phyloP scores from a whole-genome alignment of 2,113 vertebrate species.

The Proteles cristata region DNA sequence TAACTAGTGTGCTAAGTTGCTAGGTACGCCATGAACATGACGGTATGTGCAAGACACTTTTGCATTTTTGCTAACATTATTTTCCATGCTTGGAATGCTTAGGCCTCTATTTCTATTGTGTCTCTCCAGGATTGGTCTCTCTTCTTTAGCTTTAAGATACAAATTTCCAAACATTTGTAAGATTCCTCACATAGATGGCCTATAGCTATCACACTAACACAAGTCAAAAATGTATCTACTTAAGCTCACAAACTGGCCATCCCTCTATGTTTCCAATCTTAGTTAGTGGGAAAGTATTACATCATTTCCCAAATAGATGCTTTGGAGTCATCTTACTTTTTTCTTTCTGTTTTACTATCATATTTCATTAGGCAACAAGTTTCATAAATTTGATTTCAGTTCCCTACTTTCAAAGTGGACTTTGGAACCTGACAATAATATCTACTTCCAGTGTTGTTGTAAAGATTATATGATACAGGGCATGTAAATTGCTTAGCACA shows the following conservation, averaged over 20 bases:
- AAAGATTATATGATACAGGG: neutral
- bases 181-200: neutral
- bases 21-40: neutral
- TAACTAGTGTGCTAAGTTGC: neutral
- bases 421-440: neutral
- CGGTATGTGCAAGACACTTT: neutral
- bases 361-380: neutral
- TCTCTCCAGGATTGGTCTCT: conserved; percentile 17
- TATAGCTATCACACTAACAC: neutral
- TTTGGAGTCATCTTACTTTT: neutral
- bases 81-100: neutral
- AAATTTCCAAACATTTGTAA: neutral
- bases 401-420: neutral
- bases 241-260: neutral
- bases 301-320: neutral
- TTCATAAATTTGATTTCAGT: conserved; percentile 12
- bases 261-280: neutral
- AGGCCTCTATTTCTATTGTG: neutral
- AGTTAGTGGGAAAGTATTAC: neutral
- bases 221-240: neutral
- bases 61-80: neutral
- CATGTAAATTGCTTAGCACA: neutral
- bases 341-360: neutral
- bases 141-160: neutral
- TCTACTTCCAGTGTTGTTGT: neutral